Evolutionary conservation across 2,888 invertebrate species (phyloP).

Genomic region (Temnothorax unifasciatus): DNA sequence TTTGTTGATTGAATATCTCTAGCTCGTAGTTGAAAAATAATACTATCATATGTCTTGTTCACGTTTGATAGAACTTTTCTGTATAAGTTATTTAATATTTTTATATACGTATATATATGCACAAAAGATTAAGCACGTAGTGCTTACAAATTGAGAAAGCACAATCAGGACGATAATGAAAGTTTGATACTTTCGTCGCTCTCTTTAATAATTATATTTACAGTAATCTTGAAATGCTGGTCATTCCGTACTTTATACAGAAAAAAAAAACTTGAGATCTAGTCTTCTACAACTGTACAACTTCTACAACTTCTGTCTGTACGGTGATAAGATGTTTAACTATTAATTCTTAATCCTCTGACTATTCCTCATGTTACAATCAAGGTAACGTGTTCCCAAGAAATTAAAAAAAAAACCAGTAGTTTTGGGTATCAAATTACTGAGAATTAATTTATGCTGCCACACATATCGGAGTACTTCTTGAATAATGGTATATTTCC

Average conservation of each 20-base stretch:
- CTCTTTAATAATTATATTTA: constrained; percentile 19
- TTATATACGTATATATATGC: constrained; percentile 19
- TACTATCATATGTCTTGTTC: not conserved
- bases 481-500: constrained; percentile 28
- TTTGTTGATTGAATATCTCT: constrained; percentile 16
- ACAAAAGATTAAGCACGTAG: not conserved
- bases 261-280: constrained; percentile 54
- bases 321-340: constrained; percentile 28
- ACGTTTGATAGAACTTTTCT: constrained; percentile 40
- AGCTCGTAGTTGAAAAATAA: constrained; percentile 20
- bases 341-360: constrained; percentile 20
- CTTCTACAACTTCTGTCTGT: constrained; percentile 20
- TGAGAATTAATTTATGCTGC: constrained; percentile 39
- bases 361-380: not conserved
- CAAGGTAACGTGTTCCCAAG: not conserved
- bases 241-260: constrained; percentile 15
- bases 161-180: constrained; percentile 28
- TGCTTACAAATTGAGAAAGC: not conserved
- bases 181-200: constrained; percentile 44
- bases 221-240: constrained; percentile 23
- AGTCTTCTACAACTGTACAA: constrained; percentile 28
- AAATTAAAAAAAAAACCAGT: not conserved
- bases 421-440: constrained; percentile 19
- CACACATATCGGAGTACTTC: constrained; percentile 21
- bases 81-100: constrained; percentile 52